Evolutionary conservation across 1,140 invertebrate genomes (phyloP).

Genomic region (Phymorhynchus buccinoides): DNA sequence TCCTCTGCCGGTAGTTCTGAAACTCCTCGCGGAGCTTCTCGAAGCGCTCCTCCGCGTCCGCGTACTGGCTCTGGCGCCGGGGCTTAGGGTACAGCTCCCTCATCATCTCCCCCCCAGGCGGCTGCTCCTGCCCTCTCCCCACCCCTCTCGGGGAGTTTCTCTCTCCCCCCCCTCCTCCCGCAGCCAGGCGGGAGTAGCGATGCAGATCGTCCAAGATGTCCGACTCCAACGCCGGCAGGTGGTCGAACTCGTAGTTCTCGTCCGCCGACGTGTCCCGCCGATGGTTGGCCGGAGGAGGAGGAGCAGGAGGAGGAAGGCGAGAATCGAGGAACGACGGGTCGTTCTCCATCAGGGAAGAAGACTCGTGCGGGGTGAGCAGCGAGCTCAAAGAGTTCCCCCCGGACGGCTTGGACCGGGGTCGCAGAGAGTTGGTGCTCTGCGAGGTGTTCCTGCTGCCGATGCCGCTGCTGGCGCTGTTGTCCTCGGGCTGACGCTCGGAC

Average conservation of each 20-base stretch:
- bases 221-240: constrained; percentile 68
- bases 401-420: constrained; percentile 52
- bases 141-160: constrained; percentile 76
- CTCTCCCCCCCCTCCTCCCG: constrained; percentile 62
- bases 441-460: constrained; percentile 94
- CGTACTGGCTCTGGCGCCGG: constrained; percentile 75
- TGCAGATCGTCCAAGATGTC: constrained; percentile 65
- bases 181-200: constrained; percentile 73
- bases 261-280: constrained; percentile 88
- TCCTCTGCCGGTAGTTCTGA: constrained; percentile 89
- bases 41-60: constrained; percentile 83
- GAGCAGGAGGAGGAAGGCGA: constrained; percentile 27
- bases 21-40: constrained; percentile 97
- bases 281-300: constrained; percentile 47
- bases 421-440: constrained; percentile 80
- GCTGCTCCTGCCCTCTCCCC: constrained; percentile 19
- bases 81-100: constrained; percentile 77
- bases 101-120: constrained; percentile 45
- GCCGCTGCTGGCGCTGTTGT: constrained; percentile 83
- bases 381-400: constrained; percentile 53
- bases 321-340: constrained; percentile 50
- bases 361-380: constrained; percentile 53
- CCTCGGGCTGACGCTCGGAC: constrained; percentile 75
- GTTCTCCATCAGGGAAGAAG: constrained; percentile 62
- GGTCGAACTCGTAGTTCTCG: constrained; percentile 95